Percentiles rank a stretch among this genome's conserved stretches.
Conservation (phyloP, 1,140 invertebrate genomes). For the Pogonomyrmex barbatus region DNA sequence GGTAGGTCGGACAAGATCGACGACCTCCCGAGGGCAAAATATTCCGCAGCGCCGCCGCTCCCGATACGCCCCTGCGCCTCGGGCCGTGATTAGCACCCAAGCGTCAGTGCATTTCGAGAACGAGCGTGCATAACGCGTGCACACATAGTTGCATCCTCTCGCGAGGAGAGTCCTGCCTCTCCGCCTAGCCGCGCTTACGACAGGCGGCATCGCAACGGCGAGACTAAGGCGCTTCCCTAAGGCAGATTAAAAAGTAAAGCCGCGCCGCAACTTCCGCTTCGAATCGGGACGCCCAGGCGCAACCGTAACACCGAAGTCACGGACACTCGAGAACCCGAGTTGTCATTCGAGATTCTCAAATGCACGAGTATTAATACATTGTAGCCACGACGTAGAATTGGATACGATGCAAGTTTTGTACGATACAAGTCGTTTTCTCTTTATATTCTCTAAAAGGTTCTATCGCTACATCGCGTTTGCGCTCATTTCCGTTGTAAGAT, state of each 20-base stretch:
- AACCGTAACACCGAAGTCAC: background rate
- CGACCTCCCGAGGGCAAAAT: conserved; percentile 49
- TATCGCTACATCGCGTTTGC: background rate
- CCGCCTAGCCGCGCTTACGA: background rate
- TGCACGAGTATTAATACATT: background rate
- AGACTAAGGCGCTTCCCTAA: conserved; percentile 6
- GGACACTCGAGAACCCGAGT: background rate
- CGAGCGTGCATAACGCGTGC: conserved; percentile 53
- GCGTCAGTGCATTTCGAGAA: conserved; percentile 62
- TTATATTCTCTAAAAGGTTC: background rate
- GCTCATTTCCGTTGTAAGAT: background rate
- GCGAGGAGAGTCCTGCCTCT: conserved; percentile 24
- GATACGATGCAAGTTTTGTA: conserved; percentile 16
- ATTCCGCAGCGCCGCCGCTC: conserved; percentile 49
- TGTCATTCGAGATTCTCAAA: conserved; percentile 17
- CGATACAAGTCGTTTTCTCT: background rate
- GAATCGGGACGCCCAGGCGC: conserved; percentile 37
- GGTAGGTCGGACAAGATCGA: conserved; percentile 48
- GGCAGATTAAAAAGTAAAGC: conserved; percentile 31
- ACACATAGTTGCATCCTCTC: conserved; percentile 35
- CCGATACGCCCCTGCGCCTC: conserved; percentile 62
- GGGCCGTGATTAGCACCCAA: conserved; percentile 60
- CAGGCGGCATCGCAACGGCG: conserved; percentile 29
- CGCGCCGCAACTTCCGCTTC: conserved; percentile 43
- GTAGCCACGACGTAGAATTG: conserved; percentile 6